Conservation (phyloP, 2,113 vertebrate species). For the Tichodroma muraria region DNA sequence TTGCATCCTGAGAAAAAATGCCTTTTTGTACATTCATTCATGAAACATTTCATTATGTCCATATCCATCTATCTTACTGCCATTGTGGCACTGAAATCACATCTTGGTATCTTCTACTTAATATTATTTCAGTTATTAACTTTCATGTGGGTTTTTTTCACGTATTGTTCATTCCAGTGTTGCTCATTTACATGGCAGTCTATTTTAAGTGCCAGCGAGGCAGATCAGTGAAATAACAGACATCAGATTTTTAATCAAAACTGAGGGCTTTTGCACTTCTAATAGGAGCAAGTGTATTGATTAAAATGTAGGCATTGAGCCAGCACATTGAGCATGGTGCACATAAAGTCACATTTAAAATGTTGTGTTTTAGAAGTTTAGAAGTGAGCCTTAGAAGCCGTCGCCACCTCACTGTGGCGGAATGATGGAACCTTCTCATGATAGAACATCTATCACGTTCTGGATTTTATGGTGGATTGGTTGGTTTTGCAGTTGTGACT, state of each 20-base stretch:
- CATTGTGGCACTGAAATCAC: background rate
- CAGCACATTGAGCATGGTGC: background rate
- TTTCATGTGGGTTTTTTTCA: background rate
- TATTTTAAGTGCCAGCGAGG: background rate
- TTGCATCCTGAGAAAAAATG: conserved; percentile 30
- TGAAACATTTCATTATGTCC: background rate
- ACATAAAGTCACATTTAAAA: background rate
- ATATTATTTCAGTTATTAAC: background rate
- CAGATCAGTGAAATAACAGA: background rate
- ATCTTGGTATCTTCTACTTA: background rate
- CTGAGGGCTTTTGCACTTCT: background rate
- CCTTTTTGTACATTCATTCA: background rate
- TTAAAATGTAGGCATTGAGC: background rate
- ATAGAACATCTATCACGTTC: no score
- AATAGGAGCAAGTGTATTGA: background rate
- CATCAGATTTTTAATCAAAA: background rate
- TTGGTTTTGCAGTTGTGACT: background rate
- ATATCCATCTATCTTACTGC: background rate
- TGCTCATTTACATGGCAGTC: background rate
- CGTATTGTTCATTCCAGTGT: background rate
- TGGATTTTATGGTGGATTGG: background rate
- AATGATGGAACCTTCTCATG: no score
- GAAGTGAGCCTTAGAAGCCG: background rate
- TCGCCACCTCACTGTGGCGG: no score
- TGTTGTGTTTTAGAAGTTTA: background rate